Percentiles rank a stretch among this genome's conserved stretches.
Conservation (phyloP, 2,113 vertebrate genomes). For the Epinephelus lanceolatus region DNA sequence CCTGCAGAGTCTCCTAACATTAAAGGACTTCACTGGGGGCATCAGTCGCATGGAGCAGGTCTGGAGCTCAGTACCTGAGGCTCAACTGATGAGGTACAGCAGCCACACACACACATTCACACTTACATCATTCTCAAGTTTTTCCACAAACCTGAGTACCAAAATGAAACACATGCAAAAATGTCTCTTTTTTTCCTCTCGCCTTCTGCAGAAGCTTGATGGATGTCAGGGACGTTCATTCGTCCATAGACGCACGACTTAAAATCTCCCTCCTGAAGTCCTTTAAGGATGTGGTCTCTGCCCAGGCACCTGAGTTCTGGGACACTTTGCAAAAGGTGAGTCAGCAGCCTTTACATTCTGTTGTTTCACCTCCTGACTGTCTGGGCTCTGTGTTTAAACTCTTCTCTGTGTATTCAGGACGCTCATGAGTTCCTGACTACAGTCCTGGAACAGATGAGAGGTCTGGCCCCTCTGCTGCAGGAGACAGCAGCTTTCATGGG, state of each 20-base stretch:
- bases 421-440: constrained; percentile 30
- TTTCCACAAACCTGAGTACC: too few species aligned
- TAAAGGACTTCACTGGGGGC: neutral
- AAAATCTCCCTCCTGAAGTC: neutral
- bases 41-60: neutral
- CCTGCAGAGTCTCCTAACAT: neutral
- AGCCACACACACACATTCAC: too few species aligned
- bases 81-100: neutral
- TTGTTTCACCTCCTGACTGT: neutral
- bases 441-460: constrained; percentile 23
- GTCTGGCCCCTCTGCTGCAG: neutral
- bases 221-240: too few species aligned
- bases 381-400: neutral
- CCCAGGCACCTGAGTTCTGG: too few species aligned
- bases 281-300: neutral
- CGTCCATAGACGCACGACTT: neutral
- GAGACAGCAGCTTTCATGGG: neutral
- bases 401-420: neutral
- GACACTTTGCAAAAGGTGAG: too few species aligned
- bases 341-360: too few species aligned
- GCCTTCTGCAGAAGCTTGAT: too few species aligned
- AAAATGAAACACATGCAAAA: too few species aligned
- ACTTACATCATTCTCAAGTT: too few species aligned
- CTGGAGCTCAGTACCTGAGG: neutral
- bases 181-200: too few species aligned